These are phyloP conservation scores for Melikaiella ostensackeni DNA, from an alignment of 2,888 invertebrate species.

Conservation along the genomic window DNA sequence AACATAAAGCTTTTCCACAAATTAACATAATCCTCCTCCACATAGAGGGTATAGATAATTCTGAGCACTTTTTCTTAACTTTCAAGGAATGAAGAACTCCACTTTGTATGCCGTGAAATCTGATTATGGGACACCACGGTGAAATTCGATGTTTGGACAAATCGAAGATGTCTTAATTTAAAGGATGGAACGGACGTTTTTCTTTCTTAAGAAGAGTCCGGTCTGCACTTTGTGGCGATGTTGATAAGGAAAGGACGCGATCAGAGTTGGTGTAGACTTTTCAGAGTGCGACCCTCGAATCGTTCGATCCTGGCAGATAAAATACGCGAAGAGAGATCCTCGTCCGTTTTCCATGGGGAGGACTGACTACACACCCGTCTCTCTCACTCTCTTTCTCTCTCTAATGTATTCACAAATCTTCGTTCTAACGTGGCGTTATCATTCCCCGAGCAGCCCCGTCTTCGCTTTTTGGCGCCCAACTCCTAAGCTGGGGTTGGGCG, in stretches of 20 bases:
- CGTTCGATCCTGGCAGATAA: slow-evolving; percentile 67
- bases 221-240: slow-evolving; percentile 22
- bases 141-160: slow-evolving; percentile 17
- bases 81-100: not conserved
- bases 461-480: slow-evolving; percentile 50
- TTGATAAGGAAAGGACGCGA: slow-evolving; percentile 35
- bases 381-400: slow-evolving; percentile 66
- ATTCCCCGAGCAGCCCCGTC: slow-evolving; percentile 69
- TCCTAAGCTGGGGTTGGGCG: slow-evolving; percentile 38
- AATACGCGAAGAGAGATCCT: slow-evolving; percentile 60
- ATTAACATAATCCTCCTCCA: slow-evolving; percentile 34
- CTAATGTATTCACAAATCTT: slow-evolving; percentile 77
- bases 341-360: slow-evolving; percentile 56
- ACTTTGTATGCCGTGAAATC: not conserved
- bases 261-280: slow-evolving; percentile 56
- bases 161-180: slow-evolving; percentile 34
- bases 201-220: slow-evolving; percentile 34
- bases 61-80: slow-evolving; percentile 19
- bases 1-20: slow-evolving; percentile 33
- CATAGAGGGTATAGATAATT: slow-evolving; percentile 21
- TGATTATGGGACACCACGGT: not conserved
- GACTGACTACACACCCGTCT: slow-evolving; percentile 49
- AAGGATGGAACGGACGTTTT: slow-evolving; percentile 34
- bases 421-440: slow-evolving; percentile 74
- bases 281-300: slow-evolving; percentile 48